Evolutionary conservation across 1,140 invertebrate species (phyloP), one percentile per base, ranked within the genome.

Genomic region (Camponotus pennsylvanicus): DNA sequence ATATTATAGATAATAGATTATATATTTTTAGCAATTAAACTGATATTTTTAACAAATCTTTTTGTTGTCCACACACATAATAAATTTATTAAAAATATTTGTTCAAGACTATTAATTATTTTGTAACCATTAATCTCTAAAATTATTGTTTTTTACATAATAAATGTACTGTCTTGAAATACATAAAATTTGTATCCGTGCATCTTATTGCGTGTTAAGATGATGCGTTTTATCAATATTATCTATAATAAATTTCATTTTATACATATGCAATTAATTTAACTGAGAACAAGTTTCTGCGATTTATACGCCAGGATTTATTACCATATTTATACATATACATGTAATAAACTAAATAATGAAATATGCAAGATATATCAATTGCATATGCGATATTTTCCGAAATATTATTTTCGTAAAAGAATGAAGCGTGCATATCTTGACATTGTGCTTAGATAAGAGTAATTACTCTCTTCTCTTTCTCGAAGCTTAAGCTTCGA

Each of bases 151-250:
- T 67, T 55, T 69, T 37, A 9, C 13, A 27, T 55, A 52, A 7
- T 37, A 55, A 27, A 67, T 32, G 2, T 7, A 27, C 13, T 69
- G 40, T 55, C 11, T 32, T 37, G 9, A n/a, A 13, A 67, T 8
- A 64, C 32, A 11, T 69, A 27, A 80, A 69, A 40, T 79, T n/a
- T 8, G 40, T 7, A 15, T 15, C 21, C 32, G 18, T 34, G 4
- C 21, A 8, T 59, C 3, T 80, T 69, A 57, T 80, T 80, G 66
- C 78, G 34, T 34, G 21, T 80, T 0, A 13, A 15, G 27, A 70
- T 42, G 34, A 69, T n/a, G 64, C 27, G 15, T 42, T 57, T 70
- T 70, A 57, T 57, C 15, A 37, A 57, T 59, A 42, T 80, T 42
- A 70, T 57, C 64, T 59, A 42, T 27, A 32, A 32, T 40, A 34